Conservation (phyloP, 2,888 invertebrate species). For the Papilio demoleus region DNA sequence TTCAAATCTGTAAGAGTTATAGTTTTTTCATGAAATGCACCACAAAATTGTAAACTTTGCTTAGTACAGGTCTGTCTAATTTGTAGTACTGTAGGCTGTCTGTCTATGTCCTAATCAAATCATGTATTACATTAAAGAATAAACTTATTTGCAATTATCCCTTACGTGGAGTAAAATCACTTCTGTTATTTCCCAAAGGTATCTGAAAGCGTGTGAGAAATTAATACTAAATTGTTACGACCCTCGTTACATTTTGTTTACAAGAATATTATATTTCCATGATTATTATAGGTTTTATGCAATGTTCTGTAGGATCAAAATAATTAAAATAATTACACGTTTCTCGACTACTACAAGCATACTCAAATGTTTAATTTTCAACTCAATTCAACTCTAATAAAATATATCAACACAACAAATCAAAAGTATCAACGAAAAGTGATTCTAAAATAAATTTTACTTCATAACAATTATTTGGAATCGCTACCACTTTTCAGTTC, state of each 20-base stretch:
- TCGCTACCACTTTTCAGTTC: constrained; percentile 16
- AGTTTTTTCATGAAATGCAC: no score
- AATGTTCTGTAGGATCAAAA: neutral
- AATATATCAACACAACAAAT: neutral
- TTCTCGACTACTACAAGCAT: no score
- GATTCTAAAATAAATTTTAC: constrained; percentile 9
- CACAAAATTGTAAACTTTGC: no score
- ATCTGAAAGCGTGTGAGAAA: constrained; percentile 9
- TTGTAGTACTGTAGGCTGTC: no score
- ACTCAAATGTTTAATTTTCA: no score
- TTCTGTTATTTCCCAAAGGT: constrained; percentile 20
- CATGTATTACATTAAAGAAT: neutral
- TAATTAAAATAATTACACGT: no score
- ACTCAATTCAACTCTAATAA: no score
- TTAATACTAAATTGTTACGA: constrained; percentile 19
- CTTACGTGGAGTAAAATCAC: neutral
- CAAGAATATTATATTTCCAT: neutral
- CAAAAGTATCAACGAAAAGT: constrained; percentile 16
- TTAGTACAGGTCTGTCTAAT: no score
- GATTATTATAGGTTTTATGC: neutral
- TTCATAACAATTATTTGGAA: constrained; percentile 13
- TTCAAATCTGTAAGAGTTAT: no score
- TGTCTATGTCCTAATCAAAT: no score
- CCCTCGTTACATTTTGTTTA: constrained; percentile 2
- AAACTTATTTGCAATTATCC: constrained; percentile 12